Evolutionary conservation across 2,888 invertebrate species (phyloP).

Genomic region (Lathronympha strigana): DNA sequence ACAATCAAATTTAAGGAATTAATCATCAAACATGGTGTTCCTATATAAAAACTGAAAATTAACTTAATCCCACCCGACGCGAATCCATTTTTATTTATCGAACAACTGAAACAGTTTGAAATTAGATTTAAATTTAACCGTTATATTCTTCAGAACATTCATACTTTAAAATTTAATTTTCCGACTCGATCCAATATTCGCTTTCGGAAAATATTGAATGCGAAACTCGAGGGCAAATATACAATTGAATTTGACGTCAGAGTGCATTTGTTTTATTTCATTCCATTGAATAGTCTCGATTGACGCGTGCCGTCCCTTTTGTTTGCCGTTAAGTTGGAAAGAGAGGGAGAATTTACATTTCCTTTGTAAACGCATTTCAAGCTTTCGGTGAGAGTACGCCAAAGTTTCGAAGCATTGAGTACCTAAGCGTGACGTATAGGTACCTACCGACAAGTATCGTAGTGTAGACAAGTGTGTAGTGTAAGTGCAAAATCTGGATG

Average conservation of each 20-base stretch:
- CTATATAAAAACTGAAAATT: too few species aligned
- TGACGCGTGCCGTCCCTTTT: slow-evolving; percentile 28
- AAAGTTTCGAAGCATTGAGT: background rate
- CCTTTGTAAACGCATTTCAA: background rate
- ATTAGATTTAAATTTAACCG: slow-evolving; percentile 14
- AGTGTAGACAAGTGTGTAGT: too few species aligned
- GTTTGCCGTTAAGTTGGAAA: slow-evolving; percentile 2
- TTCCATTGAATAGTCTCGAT: slow-evolving; percentile 32
- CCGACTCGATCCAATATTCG: slow-evolving; percentile 37
- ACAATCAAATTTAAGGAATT: too few species aligned
- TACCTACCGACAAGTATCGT: background rate
- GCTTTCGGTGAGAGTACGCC: background rate
- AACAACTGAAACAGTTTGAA: slow-evolving; percentile 3
- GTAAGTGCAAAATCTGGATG: too few species aligned
- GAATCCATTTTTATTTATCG: background rate
- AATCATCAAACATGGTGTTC: too few species aligned
- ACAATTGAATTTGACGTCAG: slow-evolving; percentile 40
- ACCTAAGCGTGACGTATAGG: background rate
- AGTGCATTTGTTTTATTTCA: slow-evolving; percentile 41
- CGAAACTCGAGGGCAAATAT: slow-evolving; percentile 38
- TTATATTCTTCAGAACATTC: slow-evolving; percentile 20
- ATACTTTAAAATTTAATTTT: slow-evolving; percentile 37
- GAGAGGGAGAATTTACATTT: slow-evolving; percentile 6
- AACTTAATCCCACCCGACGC: background rate
- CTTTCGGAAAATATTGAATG: slow-evolving; percentile 35